Evolutionary conservation across 1,140 invertebrate genomes (phyloP).

Genomic region (Drosophila kohkoa): DNA sequence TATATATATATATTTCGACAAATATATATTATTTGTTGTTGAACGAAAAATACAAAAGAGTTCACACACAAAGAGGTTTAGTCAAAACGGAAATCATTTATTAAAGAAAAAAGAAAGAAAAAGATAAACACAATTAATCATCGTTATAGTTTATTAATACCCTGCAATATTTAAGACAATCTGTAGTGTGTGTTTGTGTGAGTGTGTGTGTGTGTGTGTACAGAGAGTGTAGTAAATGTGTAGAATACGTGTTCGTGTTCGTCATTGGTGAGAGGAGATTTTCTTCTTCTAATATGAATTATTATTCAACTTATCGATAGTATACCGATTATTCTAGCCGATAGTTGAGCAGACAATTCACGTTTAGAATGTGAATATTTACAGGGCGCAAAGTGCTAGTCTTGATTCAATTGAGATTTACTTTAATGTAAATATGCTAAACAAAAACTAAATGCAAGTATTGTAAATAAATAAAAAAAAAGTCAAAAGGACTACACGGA

Average conservation of each 20-base stretch:
- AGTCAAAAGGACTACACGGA: neutral
- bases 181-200: constrained; percentile 20
- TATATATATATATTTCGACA: constrained; percentile 18
- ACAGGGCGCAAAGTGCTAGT: constrained; percentile 20
- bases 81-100: constrained; percentile 44
- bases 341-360: constrained; percentile 17
- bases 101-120: constrained; percentile 64
- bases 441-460: neutral
- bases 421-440: constrained; percentile 10
- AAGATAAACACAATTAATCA: constrained; percentile 72
- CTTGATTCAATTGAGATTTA: constrained; percentile 2
- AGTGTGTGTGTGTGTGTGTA: constrained; percentile 11
- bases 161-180: constrained; percentile 46
- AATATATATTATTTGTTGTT: constrained; percentile 46
- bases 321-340: neutral
- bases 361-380: constrained; percentile 30
- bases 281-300: neutral
- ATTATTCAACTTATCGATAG: constrained; percentile 1
- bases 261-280: constrained; percentile 1
- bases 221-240: neutral
- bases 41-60: constrained; percentile 65
- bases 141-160: constrained; percentile 41
- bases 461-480: neutral
- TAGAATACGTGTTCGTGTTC: constrained; percentile 13
- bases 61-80: constrained; percentile 70